Conservation (phyloP, 2,113 vertebrate genomes). For the Heliornis fulica region DNA sequence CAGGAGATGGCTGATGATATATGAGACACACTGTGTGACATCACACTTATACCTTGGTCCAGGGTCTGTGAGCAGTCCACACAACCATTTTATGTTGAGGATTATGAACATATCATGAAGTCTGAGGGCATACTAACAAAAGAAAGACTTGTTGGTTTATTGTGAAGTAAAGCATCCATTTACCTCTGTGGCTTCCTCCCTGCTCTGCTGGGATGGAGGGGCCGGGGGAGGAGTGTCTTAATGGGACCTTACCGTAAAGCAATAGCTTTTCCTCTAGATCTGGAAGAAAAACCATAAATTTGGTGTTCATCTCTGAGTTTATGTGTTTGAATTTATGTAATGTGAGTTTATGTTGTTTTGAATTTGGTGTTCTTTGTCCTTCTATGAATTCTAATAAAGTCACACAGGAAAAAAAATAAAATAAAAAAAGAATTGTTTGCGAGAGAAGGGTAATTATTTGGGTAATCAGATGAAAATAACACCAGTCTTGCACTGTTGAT, state of each 20-base stretch:
- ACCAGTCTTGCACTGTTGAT: accelerated
- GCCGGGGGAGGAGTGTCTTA: background rate
- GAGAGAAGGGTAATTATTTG: background rate
- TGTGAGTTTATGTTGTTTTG: no score
- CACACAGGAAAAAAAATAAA: background rate
- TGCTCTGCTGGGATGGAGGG: background rate
- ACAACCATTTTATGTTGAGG: background rate
- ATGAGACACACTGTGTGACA: accelerated
- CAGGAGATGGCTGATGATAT: background rate
- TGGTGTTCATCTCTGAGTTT: background rate
- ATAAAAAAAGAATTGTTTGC: background rate
- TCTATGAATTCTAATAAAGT: background rate
- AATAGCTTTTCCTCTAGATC: background rate
- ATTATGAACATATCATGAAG: background rate
- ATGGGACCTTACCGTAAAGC: background rate
- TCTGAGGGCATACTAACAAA: background rate
- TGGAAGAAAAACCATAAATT: background rate
- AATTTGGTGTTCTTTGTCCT: background rate
- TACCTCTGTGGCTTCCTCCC: background rate
- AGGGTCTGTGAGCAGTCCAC: background rate
- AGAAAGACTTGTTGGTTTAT: background rate
- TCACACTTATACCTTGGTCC: no score
- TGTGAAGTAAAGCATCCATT: background rate
- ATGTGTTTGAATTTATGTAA: no score
- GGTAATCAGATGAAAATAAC: background rate